Conservation (phyloP, 1,140 invertebrate species). For the Agrypnia vestita region DNA sequence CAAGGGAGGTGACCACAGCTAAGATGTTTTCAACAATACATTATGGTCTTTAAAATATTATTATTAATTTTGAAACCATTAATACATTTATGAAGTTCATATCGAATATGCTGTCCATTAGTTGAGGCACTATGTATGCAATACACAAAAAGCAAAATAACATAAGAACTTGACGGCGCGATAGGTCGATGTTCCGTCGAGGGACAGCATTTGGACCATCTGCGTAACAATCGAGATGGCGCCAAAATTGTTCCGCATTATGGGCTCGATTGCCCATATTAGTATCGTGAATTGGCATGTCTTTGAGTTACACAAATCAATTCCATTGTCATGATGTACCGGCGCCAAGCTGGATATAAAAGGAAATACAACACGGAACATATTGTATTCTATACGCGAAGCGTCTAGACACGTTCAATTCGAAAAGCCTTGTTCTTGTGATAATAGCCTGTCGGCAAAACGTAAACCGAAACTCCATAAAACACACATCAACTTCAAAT, state of each 20-base stretch:
- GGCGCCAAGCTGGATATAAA: constrained; percentile 30
- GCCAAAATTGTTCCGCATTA: constrained; percentile 26
- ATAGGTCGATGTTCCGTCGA: not conserved
- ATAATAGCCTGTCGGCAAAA: constrained; percentile 7
- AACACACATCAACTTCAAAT: not conserved
- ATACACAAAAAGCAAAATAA: not conserved
- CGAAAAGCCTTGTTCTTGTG: constrained; percentile 15
- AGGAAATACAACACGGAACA: constrained; percentile 36
- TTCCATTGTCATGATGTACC: constrained; percentile 41
- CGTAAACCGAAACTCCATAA: not conserved
- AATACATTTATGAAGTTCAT: too few species aligned
- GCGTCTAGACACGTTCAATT: constrained; percentile 27
- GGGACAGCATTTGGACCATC: not conserved
- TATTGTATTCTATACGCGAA: constrained; percentile 30
- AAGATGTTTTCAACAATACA: too few species aligned
- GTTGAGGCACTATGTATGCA: not conserved
- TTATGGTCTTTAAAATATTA: too few species aligned
- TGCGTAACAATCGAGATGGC: constrained; percentile 38
- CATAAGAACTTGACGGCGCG: not conserved
- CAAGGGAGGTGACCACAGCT: too few species aligned
- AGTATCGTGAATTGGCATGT: constrained; percentile 29
- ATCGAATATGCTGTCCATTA: too few species aligned
- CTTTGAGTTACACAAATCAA: constrained; percentile 44
- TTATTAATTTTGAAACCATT: too few species aligned
- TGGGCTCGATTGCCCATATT: constrained; percentile 39